A percentile compares a stretch with the other conserved stretches of the same genome.
These are phyloP conservation scores for Fragum sueziense DNA, from an alignment of 2,888 invertebrate species.

Conservation along the genomic window DNA sequence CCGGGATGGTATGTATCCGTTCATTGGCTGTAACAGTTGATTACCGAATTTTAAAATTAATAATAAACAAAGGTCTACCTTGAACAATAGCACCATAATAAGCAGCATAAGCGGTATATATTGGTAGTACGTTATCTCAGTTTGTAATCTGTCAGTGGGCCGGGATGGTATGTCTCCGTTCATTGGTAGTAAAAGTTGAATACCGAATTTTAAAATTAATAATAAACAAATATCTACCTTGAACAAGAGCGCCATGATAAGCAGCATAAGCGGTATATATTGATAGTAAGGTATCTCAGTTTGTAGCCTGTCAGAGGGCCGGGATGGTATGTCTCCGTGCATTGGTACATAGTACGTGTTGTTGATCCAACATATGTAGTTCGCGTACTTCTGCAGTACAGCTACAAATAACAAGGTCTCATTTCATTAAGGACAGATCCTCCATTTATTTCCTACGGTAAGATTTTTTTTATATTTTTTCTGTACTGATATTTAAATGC, in stretches of 20 bases:
- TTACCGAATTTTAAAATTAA: too few relatives aligned
- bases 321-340: conserved; percentile 65
- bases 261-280: conserved; percentile 80
- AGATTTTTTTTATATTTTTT: too few relatives aligned
- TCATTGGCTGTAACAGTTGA: too few relatives aligned
- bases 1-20: conserved; percentile 64
- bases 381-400: conserved; percentile 64
- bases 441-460: too few relatives aligned
- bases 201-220: too few relatives aligned
- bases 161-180: conserved; percentile 65
- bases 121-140: conserved; percentile 74
- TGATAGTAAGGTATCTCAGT: conserved; percentile 77
- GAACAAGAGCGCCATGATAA: conserved; percentile 83
- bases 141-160: conserved; percentile 53
- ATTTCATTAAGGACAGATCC: too few relatives aligned
- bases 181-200: too few relatives aligned
- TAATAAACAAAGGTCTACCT: too few relatives aligned
- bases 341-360: conserved; percentile 78
- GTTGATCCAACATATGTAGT: conserved; percentile 76
- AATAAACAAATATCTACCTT: too few relatives aligned
- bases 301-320: conserved; percentile 54
- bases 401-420: conserved; percentile 52
- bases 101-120: conserved; percentile 69
- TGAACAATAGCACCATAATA: conserved; percentile 83
- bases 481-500: too few relatives aligned